Evolutionary conservation across 2,888 invertebrate genomes (phyloP).

Genomic region (Lasiommata megera): DNA sequence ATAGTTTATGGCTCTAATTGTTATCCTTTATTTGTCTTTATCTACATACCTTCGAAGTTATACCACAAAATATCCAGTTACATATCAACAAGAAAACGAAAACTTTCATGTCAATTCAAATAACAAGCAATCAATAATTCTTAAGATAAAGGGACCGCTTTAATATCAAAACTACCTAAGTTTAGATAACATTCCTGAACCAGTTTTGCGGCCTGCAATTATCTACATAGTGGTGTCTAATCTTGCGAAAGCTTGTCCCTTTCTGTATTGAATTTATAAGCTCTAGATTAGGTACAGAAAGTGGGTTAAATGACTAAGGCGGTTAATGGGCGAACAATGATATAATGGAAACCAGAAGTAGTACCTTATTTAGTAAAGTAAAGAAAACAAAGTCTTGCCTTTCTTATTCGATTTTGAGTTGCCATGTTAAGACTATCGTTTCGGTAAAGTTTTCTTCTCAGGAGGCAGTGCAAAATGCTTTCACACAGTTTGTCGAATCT

Average conservation of each 20-base stretch:
- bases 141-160: conserved; percentile 2
- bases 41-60: too few relatives aligned
- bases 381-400: background rate
- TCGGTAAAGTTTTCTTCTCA: too few relatives aligned
- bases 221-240: conserved; percentile 16
- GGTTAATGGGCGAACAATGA: conserved; percentile 13
- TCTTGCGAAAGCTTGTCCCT: conserved; percentile 30
- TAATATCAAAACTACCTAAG: conserved; percentile 10
- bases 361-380: background rate
- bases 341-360: background rate
- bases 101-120: background rate
- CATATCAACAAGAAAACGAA: background rate
- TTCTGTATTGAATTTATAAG: conserved; percentile 26
- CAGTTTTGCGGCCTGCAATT: conserved; percentile 17
- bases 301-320: conserved; percentile 28
- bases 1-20: too few relatives aligned
- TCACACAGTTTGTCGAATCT: too few relatives aligned
- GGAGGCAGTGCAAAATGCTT: too few relatives aligned
- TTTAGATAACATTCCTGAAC: conserved; percentile 22
- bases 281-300: conserved; percentile 19
- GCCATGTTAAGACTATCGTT: too few relatives aligned
- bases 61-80: background rate
- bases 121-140: background rate
- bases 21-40: too few relatives aligned
- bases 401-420: too few relatives aligned